Base-by-base conservation (phyloP, 2,888 invertebrate genomes). In the Craniophora ligustri region DNA sequence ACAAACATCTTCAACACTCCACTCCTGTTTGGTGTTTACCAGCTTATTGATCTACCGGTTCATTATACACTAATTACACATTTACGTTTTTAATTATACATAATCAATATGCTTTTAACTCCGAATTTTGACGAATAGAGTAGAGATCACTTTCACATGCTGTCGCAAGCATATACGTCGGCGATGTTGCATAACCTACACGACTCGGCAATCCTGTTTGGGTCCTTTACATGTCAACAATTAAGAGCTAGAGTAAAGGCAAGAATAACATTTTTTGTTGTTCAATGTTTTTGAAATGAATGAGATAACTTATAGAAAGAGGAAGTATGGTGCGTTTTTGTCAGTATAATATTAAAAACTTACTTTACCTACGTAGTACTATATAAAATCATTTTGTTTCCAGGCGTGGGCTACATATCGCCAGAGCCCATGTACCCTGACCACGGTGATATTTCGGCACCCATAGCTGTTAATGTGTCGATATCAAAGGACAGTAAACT, bases 361-460 rank as follows among this genome's bases (percentile, higher is more conserved):
- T n/a, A 26, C 26, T 26, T 26, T n/a, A n/a, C 3, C 3, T n/a
- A n/a, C 2, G n/a, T 31, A 10, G 21, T 5, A 1, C 3, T 34
- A 23, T 3, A 4, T 8, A 8, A 21, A 7, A 6, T 5, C 47
- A 7, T 42, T 23, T 38, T 18, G 4, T 55, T 60, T 62, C 0
- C 74, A 93, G 94, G 94, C 48, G 87, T 81, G 42, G 86, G 92
- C 49, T 96, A 95, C 85, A 94, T 96, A 77, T 95, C 95, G 21
- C 96, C 96, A 2, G 94, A 95, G 73, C 96, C 96, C 21, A 96
- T 96, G 90, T 92, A 91, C 63, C 92, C 93, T 21, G 94, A 94
- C 67, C 90, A 87, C 28, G 93, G 94, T n/a, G 92, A 91, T 67
- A 83, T 91, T 67, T 91, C 91, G 5, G 91, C 91, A 47, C 85